Base-by-base conservation (phyloP, 2,888 invertebrate genomes). In the Nasonovia ribisnigri region DNA sequence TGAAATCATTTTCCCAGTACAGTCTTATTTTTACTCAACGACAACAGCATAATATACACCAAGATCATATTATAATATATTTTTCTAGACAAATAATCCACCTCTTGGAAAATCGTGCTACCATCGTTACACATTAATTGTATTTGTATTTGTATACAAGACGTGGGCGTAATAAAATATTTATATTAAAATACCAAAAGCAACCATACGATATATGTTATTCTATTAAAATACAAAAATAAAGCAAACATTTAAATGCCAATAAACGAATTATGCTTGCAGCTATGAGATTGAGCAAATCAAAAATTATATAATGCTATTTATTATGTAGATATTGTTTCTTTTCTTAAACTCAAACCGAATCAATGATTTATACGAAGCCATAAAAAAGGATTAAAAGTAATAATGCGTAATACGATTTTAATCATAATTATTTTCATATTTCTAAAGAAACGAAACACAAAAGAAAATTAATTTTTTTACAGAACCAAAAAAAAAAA, bases 401-500 rank as follows among this genome's bases (percentile, higher is more conserved):
- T 57, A 60, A 77, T 43, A 77, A 51, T n/a, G 57, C 29, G 6
- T 90, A 90, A 90, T 77, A 77, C 26, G 48, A 51, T 90, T 90
- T 90, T 43, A 54, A 54, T 91, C 54, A 84, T 54, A 13, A 29
- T 84, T 91, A 84, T 84, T 84, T 84, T 91, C 54, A 84, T 43
- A 26, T 42, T 16, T 84, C 42, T 16, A 91, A 84, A 57, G 91
- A 24, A 3, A 54, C 3, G 13, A 84, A 51, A 91, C 51, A 91
- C 54, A 84, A 91, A 91, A 91, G 91, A 91, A 84, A 84, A 54
- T 54, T 91, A 51, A 91, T 91, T 42, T 84, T 84, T 84, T 43
- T 29, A 54, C 10, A 54, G 67, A 26, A 67, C 6, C 16, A 51
- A 67, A 54, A 42, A 54, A 51, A 91, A 29, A 91, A 84, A 24